A percentile compares a stretch with the other conserved stretches of the same genome.
phyloP scores from a whole-genome alignment of 2,797 vertebrate genomes.

The Lindbergichthys nudifrons region DNA sequence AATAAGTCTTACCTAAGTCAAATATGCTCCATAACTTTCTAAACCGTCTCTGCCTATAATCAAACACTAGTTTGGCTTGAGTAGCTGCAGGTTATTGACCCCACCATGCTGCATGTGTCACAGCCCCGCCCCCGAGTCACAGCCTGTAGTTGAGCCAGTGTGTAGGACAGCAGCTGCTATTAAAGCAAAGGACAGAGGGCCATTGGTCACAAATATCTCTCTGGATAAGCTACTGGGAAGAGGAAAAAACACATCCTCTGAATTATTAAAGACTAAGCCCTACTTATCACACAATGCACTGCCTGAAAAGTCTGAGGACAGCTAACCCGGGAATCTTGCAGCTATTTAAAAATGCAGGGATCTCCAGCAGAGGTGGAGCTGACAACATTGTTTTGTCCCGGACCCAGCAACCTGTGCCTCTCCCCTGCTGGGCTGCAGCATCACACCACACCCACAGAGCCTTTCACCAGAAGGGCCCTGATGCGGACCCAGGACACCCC shows the following conservation, averaged over 20 bases:
- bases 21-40: background rate
- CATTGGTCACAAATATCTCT: constrained; percentile 43
- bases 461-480: constrained; percentile 60
- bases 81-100: constrained; percentile 61
- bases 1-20: constrained; percentile 6
- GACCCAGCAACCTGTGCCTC: constrained; percentile 65
- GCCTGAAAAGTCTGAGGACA: constrained; percentile 77
- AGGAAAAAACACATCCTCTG: background rate
- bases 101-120: constrained; percentile 43
- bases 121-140: constrained; percentile 60
- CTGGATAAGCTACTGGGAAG: constrained; percentile 24
- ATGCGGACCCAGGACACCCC: constrained; percentile 62
- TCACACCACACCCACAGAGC: constrained; percentile 68
- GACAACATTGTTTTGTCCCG: constrained; percentile 64
- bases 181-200: constrained; percentile 54
- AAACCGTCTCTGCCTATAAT: background rate
- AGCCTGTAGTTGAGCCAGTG: constrained; percentile 52
- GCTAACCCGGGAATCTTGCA: constrained; percentile 72
- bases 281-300: constrained; percentile 76
- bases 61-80: constrained; percentile 12
- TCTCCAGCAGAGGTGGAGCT: constrained; percentile 65
- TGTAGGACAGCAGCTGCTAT: constrained; percentile 58
- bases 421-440: constrained; percentile 67
- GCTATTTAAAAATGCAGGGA: constrained; percentile 76
- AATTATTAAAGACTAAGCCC: constrained; percentile 47